Evolutionary conservation across 2,113 vertebrate species (phyloP).

Genomic region (Marmota monax): DNA sequence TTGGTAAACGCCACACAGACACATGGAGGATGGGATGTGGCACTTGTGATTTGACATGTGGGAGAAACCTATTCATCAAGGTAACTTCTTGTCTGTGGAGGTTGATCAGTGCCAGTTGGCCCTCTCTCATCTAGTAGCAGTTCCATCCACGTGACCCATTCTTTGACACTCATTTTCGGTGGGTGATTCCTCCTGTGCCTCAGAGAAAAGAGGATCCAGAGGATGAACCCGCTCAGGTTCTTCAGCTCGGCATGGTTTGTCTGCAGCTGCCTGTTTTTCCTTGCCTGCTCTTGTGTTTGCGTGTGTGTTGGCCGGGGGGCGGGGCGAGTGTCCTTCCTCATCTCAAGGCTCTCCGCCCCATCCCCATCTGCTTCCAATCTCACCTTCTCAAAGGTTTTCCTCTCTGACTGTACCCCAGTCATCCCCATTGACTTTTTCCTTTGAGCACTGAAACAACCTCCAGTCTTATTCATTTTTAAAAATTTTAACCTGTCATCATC

Average conservation of each 20-base stretch:
- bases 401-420: not conserved
- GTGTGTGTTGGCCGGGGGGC: fast-evolving
- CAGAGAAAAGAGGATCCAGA: not conserved
- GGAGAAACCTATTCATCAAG: not conserved
- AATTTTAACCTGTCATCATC: not conserved
- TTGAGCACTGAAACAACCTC: not conserved
- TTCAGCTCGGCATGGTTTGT: fast-evolving
- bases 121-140: not conserved
- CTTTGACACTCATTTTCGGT: not conserved
- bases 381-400: not conserved
- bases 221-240: not conserved
- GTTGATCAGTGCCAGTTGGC: not conserved
- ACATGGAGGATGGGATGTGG: not conserved
- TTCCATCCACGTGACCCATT: fast-evolving
- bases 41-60: fast-evolving
- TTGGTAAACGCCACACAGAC: not conserved
- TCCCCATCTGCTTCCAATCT: too few species aligned
- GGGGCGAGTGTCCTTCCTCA: not conserved
- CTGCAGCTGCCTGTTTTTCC: not conserved
- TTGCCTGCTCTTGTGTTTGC: not conserved
- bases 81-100: too few species aligned
- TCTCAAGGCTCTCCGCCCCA: fast-evolving
- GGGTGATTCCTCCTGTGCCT: not conserved
- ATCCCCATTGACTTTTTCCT: not conserved
- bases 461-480: not conserved